A percentile compares a stretch with the other conserved stretches of the same genome.
These are phyloP conservation scores for Venustoraphidia nigricollis DNA, from an alignment of 2,888 invertebrate species.

Conservation along the genomic window DNA sequence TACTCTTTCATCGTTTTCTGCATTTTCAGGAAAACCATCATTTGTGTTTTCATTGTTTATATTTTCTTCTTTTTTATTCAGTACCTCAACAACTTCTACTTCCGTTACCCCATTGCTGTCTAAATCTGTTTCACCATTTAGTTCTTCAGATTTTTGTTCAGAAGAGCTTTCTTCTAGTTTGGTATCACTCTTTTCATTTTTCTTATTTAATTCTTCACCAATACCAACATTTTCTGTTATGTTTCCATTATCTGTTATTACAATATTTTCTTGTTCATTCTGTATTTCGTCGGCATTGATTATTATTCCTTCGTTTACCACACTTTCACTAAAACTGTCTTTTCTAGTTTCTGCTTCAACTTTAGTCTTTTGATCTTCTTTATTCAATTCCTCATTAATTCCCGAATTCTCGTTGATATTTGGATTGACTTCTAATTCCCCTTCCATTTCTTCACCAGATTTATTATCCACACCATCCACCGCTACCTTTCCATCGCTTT, in stretches of 20 bases:
- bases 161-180: conserved; percentile 6
- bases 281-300: not conserved
- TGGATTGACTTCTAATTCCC: not conserved
- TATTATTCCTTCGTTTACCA: not conserved
- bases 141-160: conserved; percentile 1
- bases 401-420: not conserved
- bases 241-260: not conserved
- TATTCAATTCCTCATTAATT: conserved; percentile 6
- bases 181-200: conserved; percentile 10
- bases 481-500: not conserved
- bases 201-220: conserved; percentile 6
- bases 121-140: conserved; percentile 7
- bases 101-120: not conserved
- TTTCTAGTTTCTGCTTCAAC: conserved; percentile 7
- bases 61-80: conserved; percentile 9
- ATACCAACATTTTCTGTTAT: not conserved
- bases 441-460: conserved; percentile 11
- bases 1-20: not conserved
- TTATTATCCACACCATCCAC: not conserved
- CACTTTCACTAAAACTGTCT: not conserved
- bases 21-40: not conserved
- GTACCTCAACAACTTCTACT: conserved; percentile 4
- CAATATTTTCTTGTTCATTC: conserved; percentile 10
- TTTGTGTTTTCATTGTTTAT: conserved; percentile 6
- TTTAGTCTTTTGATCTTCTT: conserved; percentile 9